phyloP scores from a whole-genome alignment of 2,888 invertebrate genomes.

The Mantis religiosa region DNA sequence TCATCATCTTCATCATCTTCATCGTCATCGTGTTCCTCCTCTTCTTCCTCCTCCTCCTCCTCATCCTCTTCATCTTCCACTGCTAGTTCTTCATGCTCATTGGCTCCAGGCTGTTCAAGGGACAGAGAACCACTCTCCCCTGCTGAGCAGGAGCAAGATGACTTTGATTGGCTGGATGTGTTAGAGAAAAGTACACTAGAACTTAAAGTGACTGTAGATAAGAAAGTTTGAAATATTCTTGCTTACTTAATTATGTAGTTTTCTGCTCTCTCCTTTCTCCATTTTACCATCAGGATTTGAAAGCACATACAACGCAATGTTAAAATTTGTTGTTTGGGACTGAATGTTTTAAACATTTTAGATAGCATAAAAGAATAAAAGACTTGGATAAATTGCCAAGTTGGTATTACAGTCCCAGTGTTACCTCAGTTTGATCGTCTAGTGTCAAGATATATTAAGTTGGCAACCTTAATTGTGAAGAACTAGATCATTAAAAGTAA shows the following conservation, averaged over 20 bases:
- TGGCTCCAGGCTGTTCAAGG: constrained; percentile 19
- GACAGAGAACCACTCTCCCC: constrained; percentile 9
- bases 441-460: background rate
- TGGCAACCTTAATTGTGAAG: background rate
- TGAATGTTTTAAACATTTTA: background rate
- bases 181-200: constrained; percentile 44
- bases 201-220: constrained; percentile 33
- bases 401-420: background rate
- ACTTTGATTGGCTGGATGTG: constrained; percentile 44
- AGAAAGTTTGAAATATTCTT: constrained; percentile 17
- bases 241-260: background rate
- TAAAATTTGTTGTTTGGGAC: background rate
- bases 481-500: background rate
- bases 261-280: background rate
- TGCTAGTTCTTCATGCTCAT: background rate
- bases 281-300: background rate
- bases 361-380: background rate
- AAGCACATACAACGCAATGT: background rate
- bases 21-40: background rate
- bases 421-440: background rate
- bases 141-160: constrained; percentile 33
- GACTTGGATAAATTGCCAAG: background rate
- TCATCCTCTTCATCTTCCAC: background rate
- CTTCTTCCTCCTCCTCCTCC: background rate
- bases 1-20: background rate